These are phyloP conservation scores for Glossophaga mutica DNA, from an alignment of 2,797 vertebrate genomes.

Conservation along the genomic window DNA sequence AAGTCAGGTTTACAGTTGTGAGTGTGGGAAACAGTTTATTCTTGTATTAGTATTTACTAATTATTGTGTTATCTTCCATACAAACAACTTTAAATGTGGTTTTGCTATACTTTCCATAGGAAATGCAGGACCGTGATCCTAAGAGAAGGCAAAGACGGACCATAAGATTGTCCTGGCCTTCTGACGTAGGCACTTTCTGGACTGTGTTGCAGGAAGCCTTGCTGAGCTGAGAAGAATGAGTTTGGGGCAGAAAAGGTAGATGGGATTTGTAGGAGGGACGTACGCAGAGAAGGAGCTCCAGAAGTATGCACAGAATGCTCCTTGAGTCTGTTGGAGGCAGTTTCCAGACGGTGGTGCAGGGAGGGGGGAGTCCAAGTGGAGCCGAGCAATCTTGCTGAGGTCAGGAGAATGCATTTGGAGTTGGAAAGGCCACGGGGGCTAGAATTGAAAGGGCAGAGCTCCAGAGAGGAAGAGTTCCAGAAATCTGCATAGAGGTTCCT, in stretches of 20 bases:
- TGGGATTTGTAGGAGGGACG: not conserved
- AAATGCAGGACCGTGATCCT: not conserved
- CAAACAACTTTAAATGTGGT: not conserved
- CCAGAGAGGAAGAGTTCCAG: not conserved
- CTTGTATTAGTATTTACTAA: not conserved
- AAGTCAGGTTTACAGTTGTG: too few relatives aligned
- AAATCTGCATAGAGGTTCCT: not conserved
- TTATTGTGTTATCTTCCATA: not conserved
- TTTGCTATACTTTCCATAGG: not conserved
- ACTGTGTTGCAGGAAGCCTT: not conserved
- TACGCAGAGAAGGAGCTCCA: not conserved
- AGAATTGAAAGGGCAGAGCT: not conserved
- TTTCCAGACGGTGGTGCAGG: not conserved
- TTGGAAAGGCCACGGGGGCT: not conserved
- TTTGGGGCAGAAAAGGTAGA: not conserved
- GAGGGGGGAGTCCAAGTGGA: not conserved
- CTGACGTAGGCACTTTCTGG: not conserved
- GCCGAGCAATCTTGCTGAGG: not conserved
- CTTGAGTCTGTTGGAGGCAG: not conserved
- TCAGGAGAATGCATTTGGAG: not conserved
- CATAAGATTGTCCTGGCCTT: not conserved
- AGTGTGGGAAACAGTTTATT: not conserved
- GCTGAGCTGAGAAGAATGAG: not conserved
- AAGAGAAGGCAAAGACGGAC: not conserved
- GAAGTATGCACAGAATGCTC: not conserved